Base-by-base conservation (phyloP, 1,140 invertebrate genomes). In the Andrena cerasifolii region DNA sequence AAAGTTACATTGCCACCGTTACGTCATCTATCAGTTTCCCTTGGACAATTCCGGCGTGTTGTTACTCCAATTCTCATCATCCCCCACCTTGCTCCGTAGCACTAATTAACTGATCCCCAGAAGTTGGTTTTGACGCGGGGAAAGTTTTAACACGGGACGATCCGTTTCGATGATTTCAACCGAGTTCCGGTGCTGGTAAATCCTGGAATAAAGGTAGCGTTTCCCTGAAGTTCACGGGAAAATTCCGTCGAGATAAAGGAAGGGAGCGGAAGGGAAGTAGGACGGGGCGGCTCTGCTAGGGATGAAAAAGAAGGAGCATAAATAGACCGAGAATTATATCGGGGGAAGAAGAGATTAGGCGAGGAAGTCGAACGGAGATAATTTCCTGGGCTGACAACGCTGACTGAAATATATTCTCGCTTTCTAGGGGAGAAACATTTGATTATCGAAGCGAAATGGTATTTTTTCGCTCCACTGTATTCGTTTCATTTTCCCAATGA, bases 321-420 rank as follows among this genome's bases (percentile, higher is more conserved):
- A 59, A 21, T 36, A 59, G 56, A 18, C 56, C 31, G 33, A 59
- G 31, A 59, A 59, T 59, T 59, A 59, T 59, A 33, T 33, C 33
- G 2, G 53, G 26, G 53, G 26, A 56, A 21, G n/a, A 16, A 40
- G n/a, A 36, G 56, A 36, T 59, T 36, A 40, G 28, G 18, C 18
- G 56, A 36, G 56, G 31, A 21, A 59, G n/a, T 36, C 31, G n/a
- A 59, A 59, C 33, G 18, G 18, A 21, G n/a, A 59, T 59, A 59
- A 59, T 59, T 59, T n/a, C 12, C 5, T 33, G 3, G 16, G 5
- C 16, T n/a, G 18, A 18, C 28, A 14, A 10, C 5, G 16, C 14
- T 28, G 33, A 40, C 18, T 36, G 6, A 21, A 10, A 18, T 36
- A 21, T n/a, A 21, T 33, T 12, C 12, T 18, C 56, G 16, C n/a